Conservation (phyloP, 2,888 invertebrate species). For the Eilema sororculum region DNA sequence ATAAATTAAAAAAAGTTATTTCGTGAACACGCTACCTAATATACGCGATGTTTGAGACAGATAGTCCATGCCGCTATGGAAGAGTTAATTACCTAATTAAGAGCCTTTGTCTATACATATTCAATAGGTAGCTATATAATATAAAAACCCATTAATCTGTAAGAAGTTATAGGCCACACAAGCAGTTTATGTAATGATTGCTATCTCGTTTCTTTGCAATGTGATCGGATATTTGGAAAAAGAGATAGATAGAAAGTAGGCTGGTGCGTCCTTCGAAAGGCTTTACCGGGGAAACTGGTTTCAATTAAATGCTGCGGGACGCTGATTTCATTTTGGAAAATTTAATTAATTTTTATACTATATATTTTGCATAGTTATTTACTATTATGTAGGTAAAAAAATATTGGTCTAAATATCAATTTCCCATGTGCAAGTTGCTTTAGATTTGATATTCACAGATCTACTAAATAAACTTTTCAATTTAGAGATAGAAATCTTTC, state of each 20-base stretch:
- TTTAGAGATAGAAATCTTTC: not conserved
- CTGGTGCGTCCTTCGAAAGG: conserved; percentile 77
- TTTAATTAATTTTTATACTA: conserved; percentile 29
- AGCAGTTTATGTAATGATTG: conserved; percentile 58
- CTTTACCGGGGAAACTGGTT: conserved; percentile 81
- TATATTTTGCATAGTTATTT: conserved; percentile 7
- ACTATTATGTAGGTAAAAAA: not conserved
- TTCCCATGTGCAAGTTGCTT: not conserved
- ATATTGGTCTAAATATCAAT: not conserved
- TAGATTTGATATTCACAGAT: not conserved
- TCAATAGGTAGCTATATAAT: conserved; percentile 56
- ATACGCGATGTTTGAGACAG: conserved; percentile 46
- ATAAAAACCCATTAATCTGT: conserved; percentile 67
- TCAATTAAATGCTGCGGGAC: conserved; percentile 81
- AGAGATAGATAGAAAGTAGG: conserved; percentile 76
- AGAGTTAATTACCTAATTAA: conserved; percentile 64
- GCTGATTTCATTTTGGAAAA: conserved; percentile 49
- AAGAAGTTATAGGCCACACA: conserved; percentile 64
- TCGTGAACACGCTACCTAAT: conserved; percentile 27
- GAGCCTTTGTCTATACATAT: conserved; percentile 61
- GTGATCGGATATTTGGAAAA: conserved; percentile 56
- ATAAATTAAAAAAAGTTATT: conserved; percentile 35
- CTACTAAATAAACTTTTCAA: not conserved
- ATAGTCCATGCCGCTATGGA: conserved; percentile 41
- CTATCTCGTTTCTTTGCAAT: conserved; percentile 61